Evolutionary conservation across 2,888 invertebrate genomes (phyloP).

Genomic region (Calameuta idolon): DNA sequence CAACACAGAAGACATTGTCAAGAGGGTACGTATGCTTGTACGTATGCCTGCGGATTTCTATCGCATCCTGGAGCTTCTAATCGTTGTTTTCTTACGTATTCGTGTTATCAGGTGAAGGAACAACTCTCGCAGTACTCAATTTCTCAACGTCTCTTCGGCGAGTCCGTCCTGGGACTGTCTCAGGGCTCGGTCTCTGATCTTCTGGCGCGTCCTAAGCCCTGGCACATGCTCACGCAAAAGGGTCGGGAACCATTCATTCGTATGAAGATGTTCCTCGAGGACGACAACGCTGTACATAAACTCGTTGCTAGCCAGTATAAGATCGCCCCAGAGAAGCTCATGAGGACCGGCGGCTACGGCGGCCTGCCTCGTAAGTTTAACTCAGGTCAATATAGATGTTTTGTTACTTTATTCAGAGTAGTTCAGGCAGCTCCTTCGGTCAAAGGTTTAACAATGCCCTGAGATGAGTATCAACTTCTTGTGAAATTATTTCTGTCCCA

Average conservation of each 20-base stretch:
- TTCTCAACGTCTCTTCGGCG: slow-evolving; percentile 97
- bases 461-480: no score
- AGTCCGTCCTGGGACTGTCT: slow-evolving; percentile 95
- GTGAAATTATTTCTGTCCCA: no score
- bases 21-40: slow-evolving; percentile 72
- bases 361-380: slow-evolving; percentile 82
- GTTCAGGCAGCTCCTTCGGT: slow-evolving; percentile 31
- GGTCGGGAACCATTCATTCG: slow-evolving; percentile 96
- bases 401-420: slow-evolving; percentile 55
- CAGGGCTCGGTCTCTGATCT: slow-evolving; percentile 98
- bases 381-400: slow-evolving; percentile 67
- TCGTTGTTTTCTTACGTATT: slow-evolving; percentile 23
- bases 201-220: slow-evolving; percentile 96
- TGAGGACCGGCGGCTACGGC: slow-evolving; percentile 95
- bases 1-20: slow-evolving; percentile 98
- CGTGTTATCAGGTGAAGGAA: slow-evolving; percentile 80
- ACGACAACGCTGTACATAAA: slow-evolving; percentile 95
- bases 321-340: slow-evolving; percentile 96
- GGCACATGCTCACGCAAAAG: slow-evolving; percentile 99
- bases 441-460: no score
- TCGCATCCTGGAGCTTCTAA: neutral
- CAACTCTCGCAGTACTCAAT: slow-evolving; percentile 95
- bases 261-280: slow-evolving; percentile 98
- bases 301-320: slow-evolving; percentile 97
- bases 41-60: no score